These are phyloP conservation scores for Pedionomus torquatus DNA, from an alignment of 2,113 vertebrate species.

Conservation along the genomic window DNA sequence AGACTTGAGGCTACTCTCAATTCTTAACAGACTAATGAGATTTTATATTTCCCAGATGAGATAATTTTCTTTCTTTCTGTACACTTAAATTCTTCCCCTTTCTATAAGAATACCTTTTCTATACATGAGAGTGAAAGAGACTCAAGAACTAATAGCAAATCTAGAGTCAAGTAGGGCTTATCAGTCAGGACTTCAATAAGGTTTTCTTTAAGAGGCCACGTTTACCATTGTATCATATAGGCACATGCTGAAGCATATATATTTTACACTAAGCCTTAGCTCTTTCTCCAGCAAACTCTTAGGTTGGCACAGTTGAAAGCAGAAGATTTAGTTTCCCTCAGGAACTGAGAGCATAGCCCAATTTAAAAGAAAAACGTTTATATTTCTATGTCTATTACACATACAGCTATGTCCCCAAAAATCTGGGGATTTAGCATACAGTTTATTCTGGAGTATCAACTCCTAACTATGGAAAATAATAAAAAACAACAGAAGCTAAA, in stretches of 20 bases:
- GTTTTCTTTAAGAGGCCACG: neutral
- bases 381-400: neutral
- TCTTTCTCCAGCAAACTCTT: no score
- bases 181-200: neutral
- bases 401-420: neutral
- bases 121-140: fast-evolving
- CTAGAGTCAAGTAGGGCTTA: neutral
- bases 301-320: no score
- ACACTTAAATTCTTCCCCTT: neutral
- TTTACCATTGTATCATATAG: neutral
- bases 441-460: neutral
- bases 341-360: neutral
- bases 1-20: neutral
- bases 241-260: neutral
- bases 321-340: neutral
- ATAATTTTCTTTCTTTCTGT: neutral
- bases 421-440: neutral
- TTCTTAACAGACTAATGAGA: neutral
- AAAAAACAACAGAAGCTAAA: neutral
- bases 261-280: neutral
- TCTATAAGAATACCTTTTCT: neutral
- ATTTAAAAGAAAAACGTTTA: neutral
- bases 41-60: neutral
- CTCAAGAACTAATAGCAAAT: neutral
- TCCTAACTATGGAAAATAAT: neutral